Conservation (phyloP, 2,797 vertebrate genomes). For the Ibycter americanus region DNA sequence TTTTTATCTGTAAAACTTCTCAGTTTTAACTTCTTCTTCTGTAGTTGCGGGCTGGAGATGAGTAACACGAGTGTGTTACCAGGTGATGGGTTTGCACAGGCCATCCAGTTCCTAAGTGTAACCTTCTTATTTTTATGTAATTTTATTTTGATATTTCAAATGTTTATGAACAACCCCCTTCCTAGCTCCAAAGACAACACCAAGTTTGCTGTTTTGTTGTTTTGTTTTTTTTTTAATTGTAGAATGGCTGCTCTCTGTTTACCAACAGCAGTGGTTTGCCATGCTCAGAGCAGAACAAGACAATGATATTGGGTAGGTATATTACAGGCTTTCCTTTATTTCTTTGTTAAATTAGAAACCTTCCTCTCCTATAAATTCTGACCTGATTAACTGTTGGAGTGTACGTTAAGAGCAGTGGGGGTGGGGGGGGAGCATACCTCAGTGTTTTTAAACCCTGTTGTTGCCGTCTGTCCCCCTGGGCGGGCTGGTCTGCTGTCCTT, state of each 20-base stretch:
- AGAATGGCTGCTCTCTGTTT: conserved; percentile 92
- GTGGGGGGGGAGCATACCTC: too few species aligned
- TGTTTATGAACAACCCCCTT: neutral
- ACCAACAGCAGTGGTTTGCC: conserved; percentile 97
- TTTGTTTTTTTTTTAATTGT: conserved; percentile 36
- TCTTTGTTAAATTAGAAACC: neutral
- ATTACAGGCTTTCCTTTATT: neutral
- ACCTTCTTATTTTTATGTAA: neutral
- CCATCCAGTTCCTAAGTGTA: neutral
- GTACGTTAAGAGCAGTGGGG: neutral
- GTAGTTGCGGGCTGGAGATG: neutral
- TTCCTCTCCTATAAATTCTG: neutral
- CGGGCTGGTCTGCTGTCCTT: neutral
- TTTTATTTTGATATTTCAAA: neutral
- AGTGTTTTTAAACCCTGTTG: neutral
- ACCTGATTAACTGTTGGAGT: neutral
- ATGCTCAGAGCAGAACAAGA: conserved; percentile 98
- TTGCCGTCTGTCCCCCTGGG: neutral
- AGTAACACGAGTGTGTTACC: accelerated
- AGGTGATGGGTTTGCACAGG: neutral
- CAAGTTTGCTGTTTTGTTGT: neutral
- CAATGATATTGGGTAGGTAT: conserved; percentile 92
- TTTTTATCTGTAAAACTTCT: neutral
- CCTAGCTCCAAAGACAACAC: neutral
- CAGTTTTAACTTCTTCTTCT: neutral